A percentile compares a stretch with the other conserved stretches of the same genome.
Conservation (phyloP, 2,113 vertebrate genomes). For the Crocuta crocuta region DNA sequence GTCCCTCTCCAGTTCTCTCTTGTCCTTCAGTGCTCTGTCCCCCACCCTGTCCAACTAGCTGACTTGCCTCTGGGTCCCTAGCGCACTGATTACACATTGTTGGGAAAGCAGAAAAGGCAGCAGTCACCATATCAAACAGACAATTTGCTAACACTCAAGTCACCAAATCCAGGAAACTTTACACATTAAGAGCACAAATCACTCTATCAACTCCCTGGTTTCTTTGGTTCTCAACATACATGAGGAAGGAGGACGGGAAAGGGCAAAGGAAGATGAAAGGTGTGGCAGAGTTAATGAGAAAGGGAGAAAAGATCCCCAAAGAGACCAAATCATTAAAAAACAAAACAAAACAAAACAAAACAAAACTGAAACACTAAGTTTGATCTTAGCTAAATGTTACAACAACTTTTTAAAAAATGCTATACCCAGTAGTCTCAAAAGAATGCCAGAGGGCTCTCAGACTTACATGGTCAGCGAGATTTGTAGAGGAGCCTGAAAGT, state of each 20-base stretch:
- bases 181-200: constrained; percentile 69
- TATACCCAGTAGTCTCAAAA: constrained; percentile 44
- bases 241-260: not conserved
- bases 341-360: not conserved
- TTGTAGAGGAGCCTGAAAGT: constrained; percentile 99
- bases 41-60: constrained; percentile 67
- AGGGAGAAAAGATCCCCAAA: not conserved
- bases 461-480: constrained; percentile 99
- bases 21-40: not conserved
- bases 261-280: constrained; percentile 9
- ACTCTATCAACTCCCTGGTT: constrained; percentile 47
- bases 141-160: constrained; percentile 74
- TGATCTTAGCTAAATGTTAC: constrained; percentile 11
- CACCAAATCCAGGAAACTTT: constrained; percentile 80
- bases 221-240: constrained; percentile 7
- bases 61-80: constrained; percentile 69
- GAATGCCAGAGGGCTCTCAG: constrained; percentile 44
- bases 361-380: not conserved
- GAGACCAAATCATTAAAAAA: not conserved
- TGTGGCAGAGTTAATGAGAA: not conserved
- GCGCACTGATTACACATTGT: constrained; percentile 71
- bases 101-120: constrained; percentile 78
- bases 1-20: constrained; percentile 59
- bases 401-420: not conserved
- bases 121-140: constrained; percentile 63